Evolutionary conservation across 2,888 invertebrate genomes (phyloP).

Genomic region (Pinctada fucata): DNA sequence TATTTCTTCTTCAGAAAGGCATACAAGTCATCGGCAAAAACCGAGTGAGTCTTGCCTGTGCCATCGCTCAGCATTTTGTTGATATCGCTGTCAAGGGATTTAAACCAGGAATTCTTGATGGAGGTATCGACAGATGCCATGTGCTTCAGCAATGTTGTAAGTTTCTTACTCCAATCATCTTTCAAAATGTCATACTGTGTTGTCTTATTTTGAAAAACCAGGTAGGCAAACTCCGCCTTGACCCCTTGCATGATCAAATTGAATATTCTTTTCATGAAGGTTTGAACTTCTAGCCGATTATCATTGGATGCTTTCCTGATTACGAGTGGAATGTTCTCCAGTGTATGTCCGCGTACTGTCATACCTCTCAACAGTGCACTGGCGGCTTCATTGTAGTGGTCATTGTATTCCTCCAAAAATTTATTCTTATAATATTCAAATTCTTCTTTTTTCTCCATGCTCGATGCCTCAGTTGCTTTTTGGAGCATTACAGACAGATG

Average conservation of each 20-base stretch:
- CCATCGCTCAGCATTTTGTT: background rate
- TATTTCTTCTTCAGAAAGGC: background rate
- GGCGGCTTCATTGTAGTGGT: background rate
- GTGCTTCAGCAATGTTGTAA: background rate
- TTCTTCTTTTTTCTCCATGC: background rate
- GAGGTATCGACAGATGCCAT: background rate
- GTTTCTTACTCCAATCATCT: background rate
- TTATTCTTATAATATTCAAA: background rate
- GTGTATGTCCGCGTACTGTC: background rate
- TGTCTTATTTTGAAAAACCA: background rate
- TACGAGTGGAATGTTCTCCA: conserved; percentile 10
- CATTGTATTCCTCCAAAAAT: background rate
- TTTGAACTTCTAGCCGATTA: conserved; percentile 5
- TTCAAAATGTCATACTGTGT: background rate
- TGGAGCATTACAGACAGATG: background rate
- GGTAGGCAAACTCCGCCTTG: conserved; percentile 1
- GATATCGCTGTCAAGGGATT: background rate
- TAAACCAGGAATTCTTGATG: background rate
- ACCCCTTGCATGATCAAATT: conserved; percentile 3
- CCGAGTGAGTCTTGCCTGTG: background rate
- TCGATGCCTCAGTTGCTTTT: background rate
- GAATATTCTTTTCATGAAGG: background rate
- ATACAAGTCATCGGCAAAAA: background rate
- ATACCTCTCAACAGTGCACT: background rate
- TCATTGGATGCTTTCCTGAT: conserved; percentile 1